Percentiles rank a stretch among this genome's conserved stretches.
phyloP scores from a whole-genome alignment of 2,888 invertebrate species.

The Oconnorella tubifera region DNA sequence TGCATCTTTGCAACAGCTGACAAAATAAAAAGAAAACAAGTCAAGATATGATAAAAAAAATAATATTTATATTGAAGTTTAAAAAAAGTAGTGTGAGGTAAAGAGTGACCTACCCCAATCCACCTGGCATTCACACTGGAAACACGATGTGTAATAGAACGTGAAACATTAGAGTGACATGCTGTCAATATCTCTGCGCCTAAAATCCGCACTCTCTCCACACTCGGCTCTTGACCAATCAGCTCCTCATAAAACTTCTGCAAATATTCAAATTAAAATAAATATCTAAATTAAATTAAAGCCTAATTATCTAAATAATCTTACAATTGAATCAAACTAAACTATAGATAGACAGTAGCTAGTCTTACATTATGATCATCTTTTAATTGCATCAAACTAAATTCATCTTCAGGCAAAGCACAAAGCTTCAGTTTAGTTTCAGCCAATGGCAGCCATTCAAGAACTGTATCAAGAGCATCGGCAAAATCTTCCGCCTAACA shows the following conservation, averaged over 20 bases:
- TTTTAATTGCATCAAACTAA: conserved; percentile 49
- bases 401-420: conserved; percentile 52
- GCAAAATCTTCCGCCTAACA: conserved; percentile 54
- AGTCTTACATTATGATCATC: conserved; percentile 52
- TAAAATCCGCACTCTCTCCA: conserved; percentile 49
- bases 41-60: no score
- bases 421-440: conserved; percentile 54
- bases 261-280: background rate
- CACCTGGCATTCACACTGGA: background rate
- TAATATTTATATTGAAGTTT: no score
- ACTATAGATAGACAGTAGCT: no score
- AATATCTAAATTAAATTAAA: background rate
- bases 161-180: conserved; percentile 53
- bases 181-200: conserved; percentile 51
- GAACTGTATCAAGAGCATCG: conserved; percentile 49
- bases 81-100: no score
- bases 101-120: conserved; percentile 8
- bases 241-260: conserved; percentile 54
- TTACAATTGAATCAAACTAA: conserved; percentile 50
- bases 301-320: conserved; percentile 46
- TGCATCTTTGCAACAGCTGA: background rate
- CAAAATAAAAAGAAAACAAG: no score
- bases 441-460: conserved; percentile 53
- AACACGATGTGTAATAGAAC: conserved; percentile 31
- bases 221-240: conserved; percentile 46